Conservation (phyloP, 2,113 vertebrate species). For the Pongo pygmaeus region DNA sequence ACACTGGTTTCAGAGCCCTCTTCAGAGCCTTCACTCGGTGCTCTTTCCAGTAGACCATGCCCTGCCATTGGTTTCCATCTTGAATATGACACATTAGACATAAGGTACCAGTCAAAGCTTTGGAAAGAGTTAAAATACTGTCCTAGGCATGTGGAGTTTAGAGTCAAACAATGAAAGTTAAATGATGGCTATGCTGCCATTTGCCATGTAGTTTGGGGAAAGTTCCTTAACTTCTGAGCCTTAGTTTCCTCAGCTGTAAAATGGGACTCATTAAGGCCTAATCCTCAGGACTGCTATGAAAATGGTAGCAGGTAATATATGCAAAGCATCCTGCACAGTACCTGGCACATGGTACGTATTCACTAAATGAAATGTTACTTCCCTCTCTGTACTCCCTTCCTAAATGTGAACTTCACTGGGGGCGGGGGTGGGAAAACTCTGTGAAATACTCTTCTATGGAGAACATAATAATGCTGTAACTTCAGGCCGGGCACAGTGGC, state of each 20-base stretch:
- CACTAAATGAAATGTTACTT: background rate
- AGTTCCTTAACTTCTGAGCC: background rate
- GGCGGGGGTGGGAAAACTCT: background rate
- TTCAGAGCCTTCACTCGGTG: background rate
- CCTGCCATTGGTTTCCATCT: background rate
- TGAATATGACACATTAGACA: background rate
- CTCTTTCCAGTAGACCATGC: background rate
- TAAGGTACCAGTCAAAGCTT: background rate
- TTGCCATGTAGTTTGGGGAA: background rate
- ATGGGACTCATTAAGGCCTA: background rate
- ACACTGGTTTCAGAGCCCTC: background rate
- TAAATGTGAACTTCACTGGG: background rate
- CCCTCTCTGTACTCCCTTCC: background rate
- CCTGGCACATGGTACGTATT: background rate
- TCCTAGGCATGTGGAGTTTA: background rate
- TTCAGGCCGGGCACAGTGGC: too few species aligned
- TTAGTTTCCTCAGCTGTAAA: constrained; percentile 9
- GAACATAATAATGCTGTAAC: background rate
- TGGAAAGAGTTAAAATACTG: background rate
- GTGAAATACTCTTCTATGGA: background rate
- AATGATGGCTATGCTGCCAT: background rate
- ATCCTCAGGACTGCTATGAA: background rate
- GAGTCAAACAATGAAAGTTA: constrained; percentile 21
- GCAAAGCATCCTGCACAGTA: background rate
- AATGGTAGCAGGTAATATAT: background rate